Evolutionary conservation across 2,888 invertebrate genomes (phyloP), one percentile per base, ranked within the genome.

Genomic region (Deilephila porcellus): DNA sequence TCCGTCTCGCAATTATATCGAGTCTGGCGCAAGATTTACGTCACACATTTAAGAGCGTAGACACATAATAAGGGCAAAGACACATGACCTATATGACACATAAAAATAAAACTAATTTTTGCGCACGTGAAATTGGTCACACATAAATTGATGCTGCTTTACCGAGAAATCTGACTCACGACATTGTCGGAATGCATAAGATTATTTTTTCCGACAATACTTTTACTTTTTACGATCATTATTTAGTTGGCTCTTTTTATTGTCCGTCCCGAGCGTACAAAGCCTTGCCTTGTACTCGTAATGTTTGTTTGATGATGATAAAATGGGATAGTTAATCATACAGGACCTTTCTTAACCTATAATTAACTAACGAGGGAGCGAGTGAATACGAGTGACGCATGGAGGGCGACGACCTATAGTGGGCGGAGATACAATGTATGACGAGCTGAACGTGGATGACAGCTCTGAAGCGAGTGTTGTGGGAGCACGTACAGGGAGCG

Each of bases 251-350:
- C 72, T 71, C 45, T 53, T 72, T 56, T 74, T 73, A 71, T 76
- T 76, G 63, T 76, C 63, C 20, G 20, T 20, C 32, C n/a, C 34
- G 60, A 29, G 53, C 74, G 37, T 73, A 73, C 70, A 73, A 74
- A 76, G 67, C 67, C 45, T 8, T 74, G 63, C 63, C 25, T 67
- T 64, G 52, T 34, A 52, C 73, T 14, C 71, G 17, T 76, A 73
- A 76, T 76, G 74, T 63, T 63, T 59, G 34, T 70, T 76, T 76
- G 74, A 76, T 74, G 74, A 74, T 73, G 76, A 76, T 74, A 32
- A 72, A 76, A 70, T 70, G 45, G 14, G 19, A 25, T 6, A 71
- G 74, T 73, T 73, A 37, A 73, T 67, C 72, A 73, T 73, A 20
- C 67, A 67, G 67, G 25, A 64, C 64, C 20, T 67, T 25, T 67